Conservation (phyloP, 2,797 vertebrate genomes). For the Anguilla marmorata region DNA sequence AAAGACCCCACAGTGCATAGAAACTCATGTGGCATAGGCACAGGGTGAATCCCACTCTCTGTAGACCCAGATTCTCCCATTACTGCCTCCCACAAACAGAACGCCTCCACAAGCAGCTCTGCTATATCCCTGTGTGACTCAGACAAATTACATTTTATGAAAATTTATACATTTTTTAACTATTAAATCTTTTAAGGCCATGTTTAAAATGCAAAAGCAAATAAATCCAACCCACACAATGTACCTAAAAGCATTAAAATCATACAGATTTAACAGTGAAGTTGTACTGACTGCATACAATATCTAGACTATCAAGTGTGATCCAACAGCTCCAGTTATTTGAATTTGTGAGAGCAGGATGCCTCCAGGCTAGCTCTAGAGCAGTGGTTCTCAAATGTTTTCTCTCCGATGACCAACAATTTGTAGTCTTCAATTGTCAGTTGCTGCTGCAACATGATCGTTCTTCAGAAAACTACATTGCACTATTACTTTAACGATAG, state of each 20-base stretch:
- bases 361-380: conserved; percentile 45
- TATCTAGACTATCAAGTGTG: conserved; percentile 37
- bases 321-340: conserved; percentile 48
- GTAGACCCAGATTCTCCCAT: conserved; percentile 8
- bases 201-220: conserved; percentile 33
- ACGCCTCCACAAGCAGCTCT: conserved; percentile 30
- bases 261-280: conserved; percentile 44
- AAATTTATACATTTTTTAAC: conserved; percentile 1
- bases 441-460: background rate
- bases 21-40: background rate
- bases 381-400: background rate
- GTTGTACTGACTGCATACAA: conserved; percentile 32
- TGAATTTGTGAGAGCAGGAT: conserved; percentile 48
- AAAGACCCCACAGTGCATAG: background rate
- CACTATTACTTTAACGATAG: background rate
- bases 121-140: conserved; percentile 25
- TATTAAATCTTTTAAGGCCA: conserved; percentile 31
- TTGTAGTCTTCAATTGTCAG: background rate
- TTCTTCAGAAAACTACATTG: background rate
- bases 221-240: conserved; percentile 31
- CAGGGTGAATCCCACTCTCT: conserved; percentile 29
- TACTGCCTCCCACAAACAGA: conserved; percentile 31
- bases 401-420: background rate
- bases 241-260: conserved; percentile 24
- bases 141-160: conserved; percentile 28